Evolutionary conservation across 64 coral and sea anemone species (phyloP).

Genomic region (Montipora cactus): DNA sequence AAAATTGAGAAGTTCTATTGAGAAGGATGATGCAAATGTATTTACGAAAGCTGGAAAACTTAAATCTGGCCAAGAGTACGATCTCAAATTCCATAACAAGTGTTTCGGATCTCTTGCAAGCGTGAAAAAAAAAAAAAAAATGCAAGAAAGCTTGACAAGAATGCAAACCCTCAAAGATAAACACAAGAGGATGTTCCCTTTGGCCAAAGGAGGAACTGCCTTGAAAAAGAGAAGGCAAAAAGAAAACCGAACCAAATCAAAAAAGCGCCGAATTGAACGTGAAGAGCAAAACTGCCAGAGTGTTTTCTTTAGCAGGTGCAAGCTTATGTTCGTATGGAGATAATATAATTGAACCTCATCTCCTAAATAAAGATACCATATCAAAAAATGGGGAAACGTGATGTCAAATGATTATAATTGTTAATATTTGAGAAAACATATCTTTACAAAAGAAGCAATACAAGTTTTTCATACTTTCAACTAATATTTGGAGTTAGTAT

Average conservation of each 20-base stretch:
- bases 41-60: slow-evolving; percentile 68
- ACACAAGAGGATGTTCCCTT: slow-evolving; percentile 67
- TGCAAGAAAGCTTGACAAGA: slow-evolving; percentile 56
- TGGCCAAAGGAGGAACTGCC: slow-evolving; percentile 40
- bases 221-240: slow-evolving; percentile 54
- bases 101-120: slow-evolving; percentile 58
- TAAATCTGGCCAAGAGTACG: slow-evolving; percentile 64
- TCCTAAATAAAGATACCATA: slow-evolving; percentile 50
- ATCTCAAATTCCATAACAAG: slow-evolving; percentile 59
- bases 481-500: not conserved
- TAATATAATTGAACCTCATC: slow-evolving; percentile 55
- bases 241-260: slow-evolving; percentile 48
- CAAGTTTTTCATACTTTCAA: too few species aligned
- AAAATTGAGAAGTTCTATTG: slow-evolving; percentile 61
- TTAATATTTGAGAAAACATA: too few species aligned
- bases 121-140: slow-evolving; percentile 48
- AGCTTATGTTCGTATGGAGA: slow-evolving; percentile 56
- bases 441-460: too few species aligned
- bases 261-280: slow-evolving; percentile 46
- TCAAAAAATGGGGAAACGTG: slow-evolving; percentile 7
- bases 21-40: slow-evolving; percentile 74
- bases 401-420: too few species aligned
- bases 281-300: slow-evolving; percentile 55
- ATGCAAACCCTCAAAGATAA: slow-evolving; percentile 64
- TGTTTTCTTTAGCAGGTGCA: slow-evolving; percentile 56